Evolutionary conservation across 2,113 vertebrate species (phyloP).

Genomic region (Menura novaehollandiae): DNA sequence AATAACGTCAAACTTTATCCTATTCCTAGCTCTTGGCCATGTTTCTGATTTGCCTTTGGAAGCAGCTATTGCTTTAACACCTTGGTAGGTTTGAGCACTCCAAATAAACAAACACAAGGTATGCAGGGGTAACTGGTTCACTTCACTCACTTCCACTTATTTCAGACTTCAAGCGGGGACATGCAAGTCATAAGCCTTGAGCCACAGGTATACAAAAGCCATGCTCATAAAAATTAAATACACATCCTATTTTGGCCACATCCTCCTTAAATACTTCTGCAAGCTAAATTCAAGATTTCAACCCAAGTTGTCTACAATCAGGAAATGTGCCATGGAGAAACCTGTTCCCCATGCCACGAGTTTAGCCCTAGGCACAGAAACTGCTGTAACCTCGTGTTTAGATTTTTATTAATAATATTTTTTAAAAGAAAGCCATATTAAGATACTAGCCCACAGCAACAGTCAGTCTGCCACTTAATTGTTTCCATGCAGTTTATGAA

Average conservation of each 20-base stretch:
- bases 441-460: not conserved
- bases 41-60: not conserved
- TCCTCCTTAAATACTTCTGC: not conserved
- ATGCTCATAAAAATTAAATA: not conserved
- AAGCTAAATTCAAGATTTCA: not conserved
- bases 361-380: not conserved
- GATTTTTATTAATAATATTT: not conserved
- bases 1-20: not conserved
- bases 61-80: not conserved
- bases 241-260: not conserved
- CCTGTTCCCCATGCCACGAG: accelerated
- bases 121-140: not conserved
- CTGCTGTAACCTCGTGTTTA: not conserved
- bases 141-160: not conserved
- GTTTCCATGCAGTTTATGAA: not conserved
- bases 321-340: not conserved
- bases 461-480: not conserved
- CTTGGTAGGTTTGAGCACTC: not conserved
- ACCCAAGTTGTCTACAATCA: not conserved
- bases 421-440: not conserved
- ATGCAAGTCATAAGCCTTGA: not conserved
- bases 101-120: not conserved
- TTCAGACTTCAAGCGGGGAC: not conserved
- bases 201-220: not conserved
- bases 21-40: not conserved